phyloP scores from a whole-genome alignment of 1,140 invertebrate genomes.

The Tetragonula clypearis region DNA sequence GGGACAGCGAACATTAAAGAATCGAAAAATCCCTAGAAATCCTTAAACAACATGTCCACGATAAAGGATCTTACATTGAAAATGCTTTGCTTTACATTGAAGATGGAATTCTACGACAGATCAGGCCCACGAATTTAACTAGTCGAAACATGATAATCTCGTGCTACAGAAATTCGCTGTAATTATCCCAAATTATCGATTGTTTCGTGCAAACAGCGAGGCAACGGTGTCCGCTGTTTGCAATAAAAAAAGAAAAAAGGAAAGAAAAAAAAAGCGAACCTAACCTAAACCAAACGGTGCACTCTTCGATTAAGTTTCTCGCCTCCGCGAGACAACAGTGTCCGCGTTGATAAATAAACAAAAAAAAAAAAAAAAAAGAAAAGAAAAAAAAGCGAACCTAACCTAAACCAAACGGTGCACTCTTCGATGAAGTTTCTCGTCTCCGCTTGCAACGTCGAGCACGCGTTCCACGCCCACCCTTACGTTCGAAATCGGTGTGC shows the following conservation, averaged over 20 bases:
- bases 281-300: no score
- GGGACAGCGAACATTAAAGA: not conserved
- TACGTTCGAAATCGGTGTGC: constrained; percentile 13
- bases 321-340: not conserved
- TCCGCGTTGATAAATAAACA: not conserved
- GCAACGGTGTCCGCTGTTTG: no score
- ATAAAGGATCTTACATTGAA: not conserved
- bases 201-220: constrained; percentile 14
- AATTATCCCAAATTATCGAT: not conserved
- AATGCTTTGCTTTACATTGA: not conserved
- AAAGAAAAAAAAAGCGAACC: no score
- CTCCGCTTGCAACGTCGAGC: not conserved
- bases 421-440: not conserved
- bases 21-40: not conserved
- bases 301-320: no score
- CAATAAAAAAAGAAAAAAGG: no score
- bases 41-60: not conserved
- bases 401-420: not conserved
- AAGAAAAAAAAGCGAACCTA: not conserved
- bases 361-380: no score
- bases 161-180: not conserved
- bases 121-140: no score
- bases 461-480: not conserved
- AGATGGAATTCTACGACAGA: not conserved
- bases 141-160: not conserved